A percentile compares a stretch with the other conserved stretches of the same genome.
These are phyloP conservation scores for Onychomys leucogaster DNA, from an alignment of 2,797 vertebrate genomes.

Conservation along the genomic window DNA sequence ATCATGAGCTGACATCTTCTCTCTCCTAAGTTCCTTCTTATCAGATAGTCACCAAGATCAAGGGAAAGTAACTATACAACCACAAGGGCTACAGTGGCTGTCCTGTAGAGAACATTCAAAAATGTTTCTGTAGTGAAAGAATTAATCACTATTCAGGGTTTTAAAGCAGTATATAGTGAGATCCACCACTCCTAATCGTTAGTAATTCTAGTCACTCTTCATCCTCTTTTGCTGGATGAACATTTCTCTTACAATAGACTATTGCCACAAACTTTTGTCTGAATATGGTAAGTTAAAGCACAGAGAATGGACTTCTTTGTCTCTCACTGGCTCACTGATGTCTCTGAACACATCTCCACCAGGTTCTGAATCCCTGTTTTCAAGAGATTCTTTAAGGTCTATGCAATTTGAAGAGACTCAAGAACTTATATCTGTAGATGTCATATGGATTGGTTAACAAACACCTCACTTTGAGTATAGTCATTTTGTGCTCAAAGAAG, in stretches of 20 bases:
- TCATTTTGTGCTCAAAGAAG: not conserved
- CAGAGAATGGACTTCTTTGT: not conserved
- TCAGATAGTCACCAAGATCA: not conserved
- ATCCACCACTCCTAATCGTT: not conserved
- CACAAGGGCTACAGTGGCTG: not conserved
- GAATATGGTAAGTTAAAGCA: not conserved
- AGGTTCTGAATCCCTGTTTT: not conserved
- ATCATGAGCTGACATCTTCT: not conserved
- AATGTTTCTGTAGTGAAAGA: not conserved
- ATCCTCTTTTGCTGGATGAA: not conserved
- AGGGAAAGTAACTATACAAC: not conserved
- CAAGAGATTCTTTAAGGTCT: not conserved
- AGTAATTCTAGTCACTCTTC: not conserved
- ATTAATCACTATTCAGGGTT: not conserved
- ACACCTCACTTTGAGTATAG: not conserved
- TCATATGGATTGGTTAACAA: not conserved
- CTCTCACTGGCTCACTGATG: not conserved
- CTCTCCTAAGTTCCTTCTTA: not conserved
- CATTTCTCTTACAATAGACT: not conserved
- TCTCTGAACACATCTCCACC: not conserved
- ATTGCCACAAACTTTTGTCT: not conserved
- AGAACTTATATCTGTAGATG: not conserved
- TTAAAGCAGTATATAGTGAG: not conserved
- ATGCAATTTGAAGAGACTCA: not conserved
- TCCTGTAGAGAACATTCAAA: not conserved